A percentile compares a stretch with the other conserved stretches of the same genome.
phyloP scores from a whole-genome alignment of 2,797 vertebrate genomes.

The Galago senegalensis region DNA sequence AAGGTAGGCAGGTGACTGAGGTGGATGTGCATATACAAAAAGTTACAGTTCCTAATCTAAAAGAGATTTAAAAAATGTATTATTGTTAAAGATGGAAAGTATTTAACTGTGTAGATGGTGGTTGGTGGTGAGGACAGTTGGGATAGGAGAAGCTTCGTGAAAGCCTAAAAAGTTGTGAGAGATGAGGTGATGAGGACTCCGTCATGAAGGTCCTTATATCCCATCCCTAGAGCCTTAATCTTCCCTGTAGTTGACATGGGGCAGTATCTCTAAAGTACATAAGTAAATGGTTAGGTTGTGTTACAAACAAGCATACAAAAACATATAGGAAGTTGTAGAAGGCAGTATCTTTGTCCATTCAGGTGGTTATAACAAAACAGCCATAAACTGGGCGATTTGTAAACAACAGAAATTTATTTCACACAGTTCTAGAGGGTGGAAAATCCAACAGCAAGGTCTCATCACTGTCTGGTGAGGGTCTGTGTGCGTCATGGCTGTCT shows the following conservation, averaged over 20 bases:
- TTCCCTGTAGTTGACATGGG: neutral
- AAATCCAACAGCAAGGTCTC: neutral
- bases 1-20: neutral
- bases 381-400: neutral
- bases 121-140: neutral
- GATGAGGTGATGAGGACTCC: neutral
- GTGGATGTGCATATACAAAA: neutral
- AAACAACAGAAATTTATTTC: neutral
- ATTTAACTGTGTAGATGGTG: neutral
- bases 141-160: fast-evolving
- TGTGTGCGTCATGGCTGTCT: neutral
- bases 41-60: neutral
- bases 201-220: neutral
- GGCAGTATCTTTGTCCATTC: neutral
- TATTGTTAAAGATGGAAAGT: neutral
- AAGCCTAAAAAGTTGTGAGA: neutral
- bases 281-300: slow-evolving; percentile 19
- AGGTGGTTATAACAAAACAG: neutral
- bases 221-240: neutral
- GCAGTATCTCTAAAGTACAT: neutral
- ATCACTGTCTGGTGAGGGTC: neutral
- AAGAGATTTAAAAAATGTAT: neutral
- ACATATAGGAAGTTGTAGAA: neutral
- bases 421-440: neutral
- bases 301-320: slow-evolving; percentile 9